Evolutionary conservation across 2,797 vertebrate species (phyloP).

Genomic region (Hybognathus amarus): DNA sequence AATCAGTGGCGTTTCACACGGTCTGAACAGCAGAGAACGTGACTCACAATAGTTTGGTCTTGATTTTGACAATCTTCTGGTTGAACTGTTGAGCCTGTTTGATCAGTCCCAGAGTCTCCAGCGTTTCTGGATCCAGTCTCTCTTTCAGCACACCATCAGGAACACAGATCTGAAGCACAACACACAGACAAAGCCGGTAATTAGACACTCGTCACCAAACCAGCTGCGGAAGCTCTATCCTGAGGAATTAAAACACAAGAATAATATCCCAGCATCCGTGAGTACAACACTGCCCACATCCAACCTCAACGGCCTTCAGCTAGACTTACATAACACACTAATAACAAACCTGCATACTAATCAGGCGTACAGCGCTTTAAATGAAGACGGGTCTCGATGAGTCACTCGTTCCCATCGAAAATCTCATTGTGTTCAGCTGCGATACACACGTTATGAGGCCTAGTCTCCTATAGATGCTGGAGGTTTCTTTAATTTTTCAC

Average conservation of each 20-base stretch:
- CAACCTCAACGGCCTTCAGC: conserved; percentile 2
- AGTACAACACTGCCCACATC: background rate
- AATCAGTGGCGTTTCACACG: background rate
- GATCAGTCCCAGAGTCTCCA: conserved; percentile 96
- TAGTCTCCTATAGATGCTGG: conserved; percentile 54
- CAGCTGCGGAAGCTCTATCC: background rate
- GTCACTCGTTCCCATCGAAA: conserved; percentile 64
- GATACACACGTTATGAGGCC: conserved; percentile 71
- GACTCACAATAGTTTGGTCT: conserved; percentile 99
- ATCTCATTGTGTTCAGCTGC: conserved; percentile 67
- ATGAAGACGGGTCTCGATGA: conserved; percentile 21
- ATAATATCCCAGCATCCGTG: background rate
- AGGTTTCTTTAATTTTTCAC: conserved; percentile 47
- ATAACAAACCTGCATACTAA: conserved; percentile 35
- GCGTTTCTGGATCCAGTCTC: conserved; percentile 94
- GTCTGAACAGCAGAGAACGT: background rate
- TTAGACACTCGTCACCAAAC: background rate
- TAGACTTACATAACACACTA: conserved; percentile 21
- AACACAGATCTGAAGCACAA: conserved; percentile 82
- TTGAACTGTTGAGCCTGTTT: conserved; percentile 99
- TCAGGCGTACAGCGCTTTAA: conserved; percentile 10
- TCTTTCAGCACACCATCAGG: conserved; percentile 95
- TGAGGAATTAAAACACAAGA: background rate
- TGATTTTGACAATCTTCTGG: conserved; percentile 99
- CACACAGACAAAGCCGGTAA: background rate